These are phyloP conservation scores for Geophilus truncorum DNA, from an alignment of 2,888 invertebrate species.

Conservation along the genomic window DNA sequence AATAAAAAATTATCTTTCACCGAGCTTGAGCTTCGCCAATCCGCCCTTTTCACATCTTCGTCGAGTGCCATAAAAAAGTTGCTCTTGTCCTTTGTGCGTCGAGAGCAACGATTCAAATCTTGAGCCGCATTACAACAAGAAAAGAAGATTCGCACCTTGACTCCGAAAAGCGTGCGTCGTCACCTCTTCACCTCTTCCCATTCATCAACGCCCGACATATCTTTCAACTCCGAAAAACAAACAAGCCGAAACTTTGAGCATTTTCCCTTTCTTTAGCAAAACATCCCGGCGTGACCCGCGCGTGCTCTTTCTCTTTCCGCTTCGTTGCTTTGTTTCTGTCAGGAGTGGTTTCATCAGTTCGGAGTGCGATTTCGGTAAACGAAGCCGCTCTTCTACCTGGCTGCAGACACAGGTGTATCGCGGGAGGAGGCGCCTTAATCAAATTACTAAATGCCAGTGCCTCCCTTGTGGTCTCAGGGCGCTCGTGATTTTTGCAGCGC, in stretches of 20 bases:
- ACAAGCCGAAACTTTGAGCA: not conserved
- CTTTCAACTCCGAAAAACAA: not conserved
- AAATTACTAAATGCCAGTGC: not conserved
- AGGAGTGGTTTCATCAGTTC: not conserved
- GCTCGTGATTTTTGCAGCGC: not conserved
- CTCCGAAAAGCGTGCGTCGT: not conserved
- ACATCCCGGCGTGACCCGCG: not conserved
- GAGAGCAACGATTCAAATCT: conserved; percentile 20
- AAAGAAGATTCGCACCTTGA: not conserved
- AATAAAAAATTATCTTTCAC: conserved; percentile 20
- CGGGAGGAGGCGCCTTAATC: not conserved
- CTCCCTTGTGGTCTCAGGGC: not conserved
- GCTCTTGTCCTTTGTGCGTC: conserved; percentile 15
- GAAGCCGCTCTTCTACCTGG: not conserved
- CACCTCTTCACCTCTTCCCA: not conserved
- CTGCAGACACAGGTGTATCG: not conserved
- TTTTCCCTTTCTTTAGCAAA: not conserved
- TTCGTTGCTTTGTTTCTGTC: not conserved
- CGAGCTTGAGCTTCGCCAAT: conserved; percentile 12
- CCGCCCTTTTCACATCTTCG: conserved; percentile 20
- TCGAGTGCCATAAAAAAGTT: conserved; percentile 18
- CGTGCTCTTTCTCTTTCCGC: not conserved
- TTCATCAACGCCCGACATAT: not conserved
- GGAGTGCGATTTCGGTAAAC: not conserved
- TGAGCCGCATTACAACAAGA: conserved; percentile 7